Base-by-base conservation (phyloP, 2,113 vertebrate genomes). In the Chinchilla lanigera region DNA sequence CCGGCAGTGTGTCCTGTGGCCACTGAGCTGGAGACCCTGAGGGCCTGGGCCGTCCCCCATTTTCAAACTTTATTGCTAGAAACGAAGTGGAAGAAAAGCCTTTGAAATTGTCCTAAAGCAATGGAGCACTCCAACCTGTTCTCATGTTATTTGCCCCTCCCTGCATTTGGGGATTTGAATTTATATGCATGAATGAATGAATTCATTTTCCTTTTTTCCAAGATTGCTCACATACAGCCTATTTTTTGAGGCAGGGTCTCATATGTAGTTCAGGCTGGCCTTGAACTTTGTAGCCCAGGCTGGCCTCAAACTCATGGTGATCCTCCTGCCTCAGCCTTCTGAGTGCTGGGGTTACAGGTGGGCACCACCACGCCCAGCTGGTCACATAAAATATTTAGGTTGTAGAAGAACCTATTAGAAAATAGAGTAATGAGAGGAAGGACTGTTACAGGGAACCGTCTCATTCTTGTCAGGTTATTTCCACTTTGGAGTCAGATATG, bases 151-250 rank as follows among this genome's bases (percentile, higher is more conserved):
- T 58, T 77, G 73, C 44, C 50, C 16, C 17, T 30, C 41, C 47
- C 41, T 78, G 1, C 35, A 9, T 71, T 50, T 56, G 44, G 60
- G 85, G 41, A 63, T 69, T 81, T 90, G 77, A 22, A 87, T 87
- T 60, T 47, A 67, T 28, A 52, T 63, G 60, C 19, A 41, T 58
- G 67, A 26, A 86, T 65, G 28, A 86, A 85, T 90, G 78, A 73
- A 52, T 75, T 82, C 63, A 38, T 86, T 95, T 83, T 75, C 17
- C 58, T 93, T n/a, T 81, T 47, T 7, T 65, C 82, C 26, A 56
- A 67, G 16, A 69, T 67, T 75, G 80, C 65, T 85, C 38, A 67
- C 52, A 30, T 35, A 54, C 26, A 77, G 30, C 71, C 38, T 50
- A 6, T 50, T 50, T 50, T 61, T 69, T 69, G 14, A n/a, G 65